Percentiles rank a stretch among this genome's conserved stretches.
Conservation (phyloP, 2,113 vertebrate species). For the Crotalus horridus region DNA sequence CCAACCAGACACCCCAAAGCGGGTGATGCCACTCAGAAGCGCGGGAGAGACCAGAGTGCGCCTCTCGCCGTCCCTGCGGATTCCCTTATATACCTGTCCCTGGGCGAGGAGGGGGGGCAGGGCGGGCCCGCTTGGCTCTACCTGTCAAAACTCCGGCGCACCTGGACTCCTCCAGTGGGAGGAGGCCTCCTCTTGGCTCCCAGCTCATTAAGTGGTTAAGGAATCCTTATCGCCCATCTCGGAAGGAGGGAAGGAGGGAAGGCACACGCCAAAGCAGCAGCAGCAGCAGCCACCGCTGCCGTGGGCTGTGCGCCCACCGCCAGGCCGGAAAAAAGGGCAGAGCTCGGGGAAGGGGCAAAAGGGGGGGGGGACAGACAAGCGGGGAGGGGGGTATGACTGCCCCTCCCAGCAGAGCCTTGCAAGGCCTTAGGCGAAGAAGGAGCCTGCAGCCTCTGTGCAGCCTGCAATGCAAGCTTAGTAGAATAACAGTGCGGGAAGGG, state of each 20-base stretch:
- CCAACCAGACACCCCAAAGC: conserved; percentile 45
- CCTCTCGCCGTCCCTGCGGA: conserved; percentile 50
- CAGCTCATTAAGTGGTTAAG: conserved; percentile 80
- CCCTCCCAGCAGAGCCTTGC: too few relatives aligned
- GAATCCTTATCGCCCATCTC: conserved; percentile 83
- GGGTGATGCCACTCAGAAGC: conserved; percentile 72
- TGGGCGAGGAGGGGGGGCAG: conserved; percentile 79
- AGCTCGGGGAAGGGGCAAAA: background rate
- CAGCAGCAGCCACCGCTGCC: too few relatives aligned
- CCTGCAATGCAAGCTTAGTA: too few relatives aligned
- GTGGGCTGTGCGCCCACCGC: too few relatives aligned
- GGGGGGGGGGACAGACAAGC: too few relatives aligned
- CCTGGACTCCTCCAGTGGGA: conserved; percentile 85
- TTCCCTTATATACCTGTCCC: conserved; percentile 87
- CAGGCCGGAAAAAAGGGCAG: too few relatives aligned
- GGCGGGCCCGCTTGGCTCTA: conserved; percentile 75
- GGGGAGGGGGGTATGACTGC: too few relatives aligned
- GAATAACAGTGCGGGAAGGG: too few relatives aligned
- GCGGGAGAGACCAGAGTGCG: conserved; percentile 77
- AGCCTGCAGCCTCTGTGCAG: too few relatives aligned
- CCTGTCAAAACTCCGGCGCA: conserved; percentile 90
- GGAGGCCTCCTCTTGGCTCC: conserved; percentile 69
- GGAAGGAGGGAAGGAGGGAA: conserved; percentile 30
- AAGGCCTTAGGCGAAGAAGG: too few relatives aligned
- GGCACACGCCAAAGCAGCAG: background rate